Evolutionary conservation across 2,888 invertebrate genomes (phyloP).

Genomic region (Nezara viridula): DNA sequence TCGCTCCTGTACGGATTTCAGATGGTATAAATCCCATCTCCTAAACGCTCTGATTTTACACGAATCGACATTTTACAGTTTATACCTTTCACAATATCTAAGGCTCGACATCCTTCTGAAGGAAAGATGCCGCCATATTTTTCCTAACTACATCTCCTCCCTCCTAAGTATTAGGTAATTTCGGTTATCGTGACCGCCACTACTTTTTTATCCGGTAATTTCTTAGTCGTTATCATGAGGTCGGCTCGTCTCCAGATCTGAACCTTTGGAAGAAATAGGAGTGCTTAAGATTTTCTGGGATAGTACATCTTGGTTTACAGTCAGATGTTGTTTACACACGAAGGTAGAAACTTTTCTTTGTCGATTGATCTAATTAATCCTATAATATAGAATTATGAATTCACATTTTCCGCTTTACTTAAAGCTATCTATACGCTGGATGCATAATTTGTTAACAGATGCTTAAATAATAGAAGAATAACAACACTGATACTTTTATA

Average conservation of each 20-base stretch:
- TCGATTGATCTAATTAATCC: not conserved
- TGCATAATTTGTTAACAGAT: too few species aligned
- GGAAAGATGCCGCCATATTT: not conserved
- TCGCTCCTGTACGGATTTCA: not conserved
- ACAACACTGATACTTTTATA: too few species aligned
- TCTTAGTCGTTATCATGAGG: not conserved
- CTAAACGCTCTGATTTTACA: not conserved
- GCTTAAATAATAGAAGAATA: too few species aligned
- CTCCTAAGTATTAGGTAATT: not conserved
- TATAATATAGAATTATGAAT: too few species aligned
- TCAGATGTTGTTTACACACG: not conserved
- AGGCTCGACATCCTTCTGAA: too few species aligned
- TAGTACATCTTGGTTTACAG: not conserved
- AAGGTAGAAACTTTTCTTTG: not conserved
- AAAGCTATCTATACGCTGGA: too few species aligned
- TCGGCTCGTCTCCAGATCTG: not conserved
- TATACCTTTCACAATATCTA: too few species aligned
- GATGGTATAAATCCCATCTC: not conserved
- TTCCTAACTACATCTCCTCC: not conserved
- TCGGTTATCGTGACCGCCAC: not conserved
- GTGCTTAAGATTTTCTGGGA: not conserved
- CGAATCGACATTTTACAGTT: not conserved
- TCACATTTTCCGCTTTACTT: too few species aligned
- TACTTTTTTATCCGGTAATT: not conserved
- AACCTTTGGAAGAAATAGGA: not conserved